phyloP scores from a whole-genome alignment of 2,797 vertebrate species.

The Cetoscarus ocellatus region DNA sequence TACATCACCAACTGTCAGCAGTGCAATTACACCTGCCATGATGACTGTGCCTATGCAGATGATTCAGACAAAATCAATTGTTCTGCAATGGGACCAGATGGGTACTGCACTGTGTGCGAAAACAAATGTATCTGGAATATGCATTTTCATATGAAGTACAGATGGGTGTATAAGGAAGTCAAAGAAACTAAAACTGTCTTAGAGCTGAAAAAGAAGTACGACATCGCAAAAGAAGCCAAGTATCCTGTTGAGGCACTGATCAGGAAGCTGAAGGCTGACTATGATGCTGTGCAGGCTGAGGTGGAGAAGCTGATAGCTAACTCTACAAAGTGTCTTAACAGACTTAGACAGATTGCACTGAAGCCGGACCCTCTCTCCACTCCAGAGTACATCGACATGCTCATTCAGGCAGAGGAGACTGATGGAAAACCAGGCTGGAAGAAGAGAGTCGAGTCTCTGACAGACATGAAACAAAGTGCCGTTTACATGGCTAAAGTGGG shows the following conservation, averaged over 20 bases:
- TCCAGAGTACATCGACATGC: slow-evolving; percentile 60
- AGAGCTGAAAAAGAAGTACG: slow-evolving; percentile 49
- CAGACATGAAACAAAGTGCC: background rate
- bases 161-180: slow-evolving; percentile 8
- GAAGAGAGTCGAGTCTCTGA: slow-evolving; percentile 26
- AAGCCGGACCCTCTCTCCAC: slow-evolving; percentile 48
- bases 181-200: background rate
- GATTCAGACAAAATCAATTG: background rate
- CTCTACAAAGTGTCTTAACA: slow-evolving; percentile 10
- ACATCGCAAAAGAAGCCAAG: slow-evolving; percentile 7
- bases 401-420: slow-evolving; percentile 46
- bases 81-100: slow-evolving; percentile 3
- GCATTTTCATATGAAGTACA: slow-evolving; percentile 45
- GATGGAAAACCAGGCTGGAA: slow-evolving; percentile 37
- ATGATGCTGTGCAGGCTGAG: background rate
- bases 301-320: background rate
- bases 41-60: background rate
- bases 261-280: background rate
- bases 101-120: slow-evolving; percentile 25
- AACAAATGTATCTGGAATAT: slow-evolving; percentile 25
- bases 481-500: slow-evolving; percentile 21
- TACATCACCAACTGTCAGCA: slow-evolving; percentile 28
- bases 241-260: slow-evolving; percentile 9
- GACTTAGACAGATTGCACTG: slow-evolving; percentile 56
- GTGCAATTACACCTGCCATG: slow-evolving; percentile 25